These are phyloP conservation scores for Xylophagus ater DNA, from an alignment of 2,888 invertebrate species.

Conservation along the genomic window DNA sequence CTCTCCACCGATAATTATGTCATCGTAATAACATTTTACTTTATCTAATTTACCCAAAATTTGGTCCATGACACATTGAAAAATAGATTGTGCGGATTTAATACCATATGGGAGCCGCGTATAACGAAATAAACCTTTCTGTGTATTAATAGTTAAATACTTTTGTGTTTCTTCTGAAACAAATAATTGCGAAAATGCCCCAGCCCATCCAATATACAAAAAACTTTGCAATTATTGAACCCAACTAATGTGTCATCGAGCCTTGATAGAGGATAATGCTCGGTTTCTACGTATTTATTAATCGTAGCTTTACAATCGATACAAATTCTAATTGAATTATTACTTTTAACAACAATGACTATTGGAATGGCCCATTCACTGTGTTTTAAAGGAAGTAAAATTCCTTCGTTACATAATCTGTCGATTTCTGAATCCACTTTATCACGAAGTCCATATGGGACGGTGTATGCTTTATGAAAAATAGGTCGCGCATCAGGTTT, in stretches of 20 bases:
- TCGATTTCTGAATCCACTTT: constrained; percentile 20
- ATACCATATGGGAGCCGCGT: too few relatives aligned
- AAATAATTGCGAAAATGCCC: too few relatives aligned
- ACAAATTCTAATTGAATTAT: constrained; percentile 24
- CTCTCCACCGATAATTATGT: constrained; percentile 2
- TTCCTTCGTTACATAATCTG: constrained; percentile 16
- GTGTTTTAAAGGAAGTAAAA: constrained; percentile 19
- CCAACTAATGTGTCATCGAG: too few relatives aligned
- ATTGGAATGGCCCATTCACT: constrained; percentile 26
- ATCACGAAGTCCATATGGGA: constrained; percentile 19
- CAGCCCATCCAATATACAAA: too few relatives aligned
- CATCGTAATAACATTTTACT: constrained; percentile 6
- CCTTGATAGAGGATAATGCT: constrained; percentile 26
- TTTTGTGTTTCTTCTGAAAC: too few relatives aligned
- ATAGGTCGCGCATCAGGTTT: too few relatives aligned
- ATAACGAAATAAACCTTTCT: too few relatives aligned
- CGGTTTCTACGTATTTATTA: constrained; percentile 18
- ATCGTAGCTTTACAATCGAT: constrained; percentile 26
- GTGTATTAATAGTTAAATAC: too few relatives aligned
- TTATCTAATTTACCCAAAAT: background rate
- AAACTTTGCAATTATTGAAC: too few relatives aligned
- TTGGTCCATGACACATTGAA: constrained; percentile 5
- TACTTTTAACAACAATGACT: constrained; percentile 24
- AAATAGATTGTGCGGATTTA: background rate
- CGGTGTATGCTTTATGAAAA: constrained; percentile 21